Conservation (phyloP, 1,140 invertebrate species). For the Eulimnadia texana region DNA sequence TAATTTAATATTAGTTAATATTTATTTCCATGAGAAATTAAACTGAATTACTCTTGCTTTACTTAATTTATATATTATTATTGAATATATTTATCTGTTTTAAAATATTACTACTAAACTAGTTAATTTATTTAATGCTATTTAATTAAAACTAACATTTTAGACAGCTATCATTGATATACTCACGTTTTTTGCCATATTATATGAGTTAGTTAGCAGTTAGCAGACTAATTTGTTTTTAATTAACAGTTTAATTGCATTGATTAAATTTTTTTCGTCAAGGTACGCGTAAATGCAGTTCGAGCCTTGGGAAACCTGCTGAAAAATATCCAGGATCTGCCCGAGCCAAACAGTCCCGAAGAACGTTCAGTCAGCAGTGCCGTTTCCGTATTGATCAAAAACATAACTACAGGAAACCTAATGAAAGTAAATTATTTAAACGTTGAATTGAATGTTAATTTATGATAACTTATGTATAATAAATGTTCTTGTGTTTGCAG, state of each 20-base stretch:
- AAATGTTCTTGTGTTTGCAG: constrained; percentile 39
- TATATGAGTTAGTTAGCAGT: too few relatives aligned
- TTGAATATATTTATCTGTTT: too few relatives aligned
- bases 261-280: constrained; percentile 12
- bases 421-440: constrained; percentile 46
- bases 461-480: constrained; percentile 21
- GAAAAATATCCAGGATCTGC: constrained; percentile 35
- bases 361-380: constrained; percentile 35
- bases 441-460: constrained; percentile 11
- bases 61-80: too few relatives aligned
- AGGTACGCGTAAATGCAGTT: constrained; percentile 58
- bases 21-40: too few relatives aligned
- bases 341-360: constrained; percentile 33
- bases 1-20: too few relatives aligned
- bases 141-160: too few relatives aligned
- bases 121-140: too few relatives aligned
- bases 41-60: constrained; percentile 1
- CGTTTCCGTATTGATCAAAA: constrained; percentile 44
- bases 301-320: constrained; percentile 64
- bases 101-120: too few relatives aligned
- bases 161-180: too few relatives aligned
- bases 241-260: not conserved
- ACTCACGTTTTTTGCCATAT: too few relatives aligned
- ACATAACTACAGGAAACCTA: constrained; percentile 46
- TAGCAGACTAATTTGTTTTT: not conserved